Base-by-base conservation (phyloP, 2,113 vertebrate genomes). In the Aspidoscelis tigris region DNA sequence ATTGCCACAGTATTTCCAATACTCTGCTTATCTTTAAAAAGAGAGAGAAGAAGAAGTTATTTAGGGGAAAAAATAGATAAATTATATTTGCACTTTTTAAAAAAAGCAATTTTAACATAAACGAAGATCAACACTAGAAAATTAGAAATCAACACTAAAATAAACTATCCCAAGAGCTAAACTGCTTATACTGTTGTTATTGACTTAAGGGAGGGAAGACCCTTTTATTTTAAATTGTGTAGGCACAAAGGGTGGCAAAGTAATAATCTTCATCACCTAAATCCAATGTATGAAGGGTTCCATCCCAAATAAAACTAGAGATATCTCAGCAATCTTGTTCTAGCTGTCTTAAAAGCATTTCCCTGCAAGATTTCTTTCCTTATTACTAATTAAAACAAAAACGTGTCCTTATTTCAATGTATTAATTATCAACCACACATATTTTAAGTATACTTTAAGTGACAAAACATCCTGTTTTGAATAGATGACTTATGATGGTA, bases 1-100 rank as follows among this genome's bases (percentile, higher is more conserved):
- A 96, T 96, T 95, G 93, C 61, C 82, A 83, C 86, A 85, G 93
- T 72, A 94, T 92, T 86, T 90, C 89, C 85, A 92, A 92, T 88
- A 92, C 93, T 94, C 92, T 93, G 92, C 93, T 93, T 95, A 92
- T 71, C 64, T 50, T 61, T 61, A 18, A 18, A 18, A 89, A 94
- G 90, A 93, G 93, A 92, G 87, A 50, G 92, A 0, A 10, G 0
- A 83, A 26, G 86, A 90, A 91, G 93, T 87, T 89, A 91, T 87
- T 91, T 26, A 88, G 88, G 90, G 92, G 81, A 72, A 70, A 86
- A 90, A 83, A 68, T 92, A 87, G 90, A 80, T 88, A 84, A 87
- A 84, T 61, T 79, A 69, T 75, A 86, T 3, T 91, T 1, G 2
- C 88, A 88, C 91, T 94, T 92, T 61, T 61, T 94, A 92, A 85